Evolutionary conservation across 2,113 vertebrate species (phyloP), one percentile per base, ranked within the genome.

Genomic region (Corythoichthys intestinalis): DNA sequence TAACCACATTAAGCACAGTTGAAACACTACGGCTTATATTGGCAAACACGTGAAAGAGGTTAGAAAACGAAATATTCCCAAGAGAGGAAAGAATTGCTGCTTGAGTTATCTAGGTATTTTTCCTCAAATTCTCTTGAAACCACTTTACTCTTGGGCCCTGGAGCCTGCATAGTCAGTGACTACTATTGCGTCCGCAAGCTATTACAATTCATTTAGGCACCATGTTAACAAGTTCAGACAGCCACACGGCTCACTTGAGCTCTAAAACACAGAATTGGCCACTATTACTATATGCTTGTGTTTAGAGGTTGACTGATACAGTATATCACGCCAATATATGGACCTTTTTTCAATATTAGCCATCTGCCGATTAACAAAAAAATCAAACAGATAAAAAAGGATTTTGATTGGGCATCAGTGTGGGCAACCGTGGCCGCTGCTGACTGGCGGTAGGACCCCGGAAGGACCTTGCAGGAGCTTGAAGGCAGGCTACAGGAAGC

Each of bases 1-100:
- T 68, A 63, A n/a, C 38, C 49, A 73, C 37, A 47, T 56, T 28
- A 56, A 56, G 20, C 34, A 14, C 56, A 52, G 20, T 28, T 28
- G 20, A 28, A 28, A 28, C 13, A 48, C n/a, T 66, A 7, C 44
- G 49, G 4, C 1, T 60, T 58, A 38, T 11, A 54, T 39, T 15
- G 50, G 28, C n/a, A 39, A 52, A 14, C 4, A 14, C 4, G 11
- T 59, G 7, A 62, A 50, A 73, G 35, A 46, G 12, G 6, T n/a
- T 12, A 17, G 10, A 6, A n/a, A 58, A 2, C 8, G 17, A 39
- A 64, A 50, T 28, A 39, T 20, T 49, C 13, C 8, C 17, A 4
- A 38, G 1, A 44, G 1, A 37, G 28, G 47, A 48, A 12, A 35
- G 9, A 11, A 49, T 20, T 57, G 39, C 6, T 17, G 17, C 6